phyloP scores from a whole-genome alignment of 2,888 invertebrate species.

The Anarsia innoxiella region DNA sequence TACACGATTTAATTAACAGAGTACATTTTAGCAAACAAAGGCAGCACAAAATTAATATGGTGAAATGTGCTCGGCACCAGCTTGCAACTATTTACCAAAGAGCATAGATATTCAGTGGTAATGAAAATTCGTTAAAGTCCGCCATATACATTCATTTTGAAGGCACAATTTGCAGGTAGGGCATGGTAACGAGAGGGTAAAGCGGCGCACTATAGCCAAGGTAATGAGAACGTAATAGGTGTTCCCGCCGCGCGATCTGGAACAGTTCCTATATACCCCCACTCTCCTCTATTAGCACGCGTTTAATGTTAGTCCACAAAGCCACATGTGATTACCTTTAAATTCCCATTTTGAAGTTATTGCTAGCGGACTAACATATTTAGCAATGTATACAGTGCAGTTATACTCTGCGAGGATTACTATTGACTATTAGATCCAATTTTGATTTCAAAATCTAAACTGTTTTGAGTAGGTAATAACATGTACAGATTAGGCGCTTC shows the following conservation, averaged over 20 bases:
- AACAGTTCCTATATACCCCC: constrained; percentile 13
- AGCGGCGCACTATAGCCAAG: constrained; percentile 43
- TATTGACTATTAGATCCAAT: too few species aligned
- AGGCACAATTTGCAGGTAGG: constrained; percentile 45
- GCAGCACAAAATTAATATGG: too few species aligned
- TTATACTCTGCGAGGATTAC: too few species aligned
- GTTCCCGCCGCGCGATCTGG: constrained; percentile 39
- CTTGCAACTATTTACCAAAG: constrained; percentile 5
- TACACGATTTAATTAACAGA: too few species aligned
- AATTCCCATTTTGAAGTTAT: neutral
- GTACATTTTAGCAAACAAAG: too few species aligned
- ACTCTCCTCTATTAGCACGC: neutral
- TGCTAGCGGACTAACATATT: too few species aligned
- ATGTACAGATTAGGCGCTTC: too few species aligned
- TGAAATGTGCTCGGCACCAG: too few species aligned
- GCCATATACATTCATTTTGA: constrained; percentile 45
- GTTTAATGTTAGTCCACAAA: constrained; percentile 1
- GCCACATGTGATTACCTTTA: neutral
- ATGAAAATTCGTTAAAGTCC: constrained; percentile 27
- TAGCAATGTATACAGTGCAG: too few species aligned
- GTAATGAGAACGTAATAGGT: constrained; percentile 62
- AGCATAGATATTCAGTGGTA: constrained; percentile 13
- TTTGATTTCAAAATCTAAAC: too few species aligned
- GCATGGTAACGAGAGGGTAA: constrained; percentile 52
- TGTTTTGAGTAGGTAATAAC: too few species aligned